Percentiles rank a stretch among this genome's conserved stretches.
phyloP scores from a whole-genome alignment of 2,113 vertebrate species.

The Esox niger region DNA sequence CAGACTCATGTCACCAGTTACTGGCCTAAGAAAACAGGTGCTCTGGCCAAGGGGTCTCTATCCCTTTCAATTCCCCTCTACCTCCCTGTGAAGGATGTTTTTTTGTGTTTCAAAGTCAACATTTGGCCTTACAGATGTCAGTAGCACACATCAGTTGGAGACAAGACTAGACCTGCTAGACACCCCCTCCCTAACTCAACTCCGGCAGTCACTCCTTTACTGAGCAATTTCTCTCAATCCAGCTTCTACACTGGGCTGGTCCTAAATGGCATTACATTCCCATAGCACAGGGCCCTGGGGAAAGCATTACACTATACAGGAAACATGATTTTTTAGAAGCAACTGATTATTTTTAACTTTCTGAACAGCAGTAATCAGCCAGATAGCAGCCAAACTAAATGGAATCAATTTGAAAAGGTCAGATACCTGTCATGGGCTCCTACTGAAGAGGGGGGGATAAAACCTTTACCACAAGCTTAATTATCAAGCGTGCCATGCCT shows the following conservation, averaged over 20 bases:
- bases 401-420: slow-evolving; percentile 39
- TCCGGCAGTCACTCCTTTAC: slow-evolving; percentile 42
- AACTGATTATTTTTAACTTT: slow-evolving; percentile 28
- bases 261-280: too few species aligned
- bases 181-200: slow-evolving; percentile 33
- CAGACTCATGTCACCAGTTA: neutral
- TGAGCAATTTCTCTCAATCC: slow-evolving; percentile 17
- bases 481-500: slow-evolving; percentile 33
- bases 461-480: slow-evolving; percentile 22
- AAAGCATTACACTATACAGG: too few species aligned
- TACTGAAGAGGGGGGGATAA: slow-evolving; percentile 22
- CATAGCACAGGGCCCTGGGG: too few species aligned
- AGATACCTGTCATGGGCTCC: slow-evolving; percentile 5
- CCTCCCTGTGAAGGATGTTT: slow-evolving; percentile 41
- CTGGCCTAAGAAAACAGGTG: neutral
- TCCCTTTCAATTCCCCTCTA: neutral
- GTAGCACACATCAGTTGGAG: slow-evolving; percentile 56
- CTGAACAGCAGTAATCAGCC: slow-evolving; percentile 45
- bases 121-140: slow-evolving; percentile 75
- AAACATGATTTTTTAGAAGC: too few species aligned
- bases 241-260: slow-evolving; percentile 5
- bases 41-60: neutral
- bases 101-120: slow-evolving; percentile 63
- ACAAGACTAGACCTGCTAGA: slow-evolving; percentile 84
- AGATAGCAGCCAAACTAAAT: slow-evolving; percentile 36